Evolutionary conservation across 2,113 vertebrate species (phyloP).

Genomic region (Narcine bancroftii): DNA sequence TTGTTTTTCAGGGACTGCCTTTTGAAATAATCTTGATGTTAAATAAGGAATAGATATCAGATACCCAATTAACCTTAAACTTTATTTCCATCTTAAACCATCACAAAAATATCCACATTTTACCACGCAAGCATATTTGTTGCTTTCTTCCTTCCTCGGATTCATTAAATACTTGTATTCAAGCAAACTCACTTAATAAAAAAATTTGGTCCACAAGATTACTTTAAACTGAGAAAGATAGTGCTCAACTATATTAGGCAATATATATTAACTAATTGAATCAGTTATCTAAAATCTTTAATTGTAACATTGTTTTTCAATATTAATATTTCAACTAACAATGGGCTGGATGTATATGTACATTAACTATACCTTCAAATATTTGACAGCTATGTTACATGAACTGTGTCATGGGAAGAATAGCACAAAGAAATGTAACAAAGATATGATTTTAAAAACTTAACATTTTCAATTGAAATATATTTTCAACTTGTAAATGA

Average conservation of each 20-base stretch:
- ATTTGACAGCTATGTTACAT: not conserved
- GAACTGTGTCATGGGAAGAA: not conserved
- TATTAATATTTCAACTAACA: not conserved
- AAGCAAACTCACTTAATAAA: conserved; percentile 25
- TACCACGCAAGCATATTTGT: not conserved
- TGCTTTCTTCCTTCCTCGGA: not conserved
- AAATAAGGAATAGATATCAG: not conserved
- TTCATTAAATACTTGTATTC: conserved; percentile 31
- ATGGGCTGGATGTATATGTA: not conserved
- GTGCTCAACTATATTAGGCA: not conserved
- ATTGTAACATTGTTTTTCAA: not conserved
- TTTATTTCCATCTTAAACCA: not conserved
- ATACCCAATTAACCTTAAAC: conserved; percentile 1
- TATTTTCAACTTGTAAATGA: not conserved
- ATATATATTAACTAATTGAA: not conserved
- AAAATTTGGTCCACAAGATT: conserved; percentile 12
- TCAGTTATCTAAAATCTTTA: not conserved
- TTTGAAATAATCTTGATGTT: conserved; percentile 22
- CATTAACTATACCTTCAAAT: not conserved
- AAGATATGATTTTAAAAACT: not conserved
- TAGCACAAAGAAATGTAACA: not conserved
- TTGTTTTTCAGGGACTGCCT: not conserved
- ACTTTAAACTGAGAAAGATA: conserved; percentile 22
- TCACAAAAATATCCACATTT: not conserved
- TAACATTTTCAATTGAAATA: not conserved